Conservation (phyloP, 2,797 vertebrate species). For the Phalanger gymnotis region DNA sequence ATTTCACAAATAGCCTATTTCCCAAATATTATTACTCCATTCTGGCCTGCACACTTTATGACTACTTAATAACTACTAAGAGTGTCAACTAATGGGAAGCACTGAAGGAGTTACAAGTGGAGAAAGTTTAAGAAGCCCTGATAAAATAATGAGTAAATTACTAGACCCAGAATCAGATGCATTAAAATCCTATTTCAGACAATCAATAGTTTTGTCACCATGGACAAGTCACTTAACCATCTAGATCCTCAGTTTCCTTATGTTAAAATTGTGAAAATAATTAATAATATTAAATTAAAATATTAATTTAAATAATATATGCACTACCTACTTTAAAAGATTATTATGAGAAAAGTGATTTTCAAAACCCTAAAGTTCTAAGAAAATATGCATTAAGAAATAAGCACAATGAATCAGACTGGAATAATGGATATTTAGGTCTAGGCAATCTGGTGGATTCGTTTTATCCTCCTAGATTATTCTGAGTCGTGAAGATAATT, state of each 20-base stretch:
- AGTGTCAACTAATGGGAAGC: not conserved
- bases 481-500: not conserved
- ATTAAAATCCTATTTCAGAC: not conserved
- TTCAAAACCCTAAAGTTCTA: not conserved
- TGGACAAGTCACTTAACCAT: not conserved
- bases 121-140: too few relatives aligned
- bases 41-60: not conserved
- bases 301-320: too few relatives aligned
- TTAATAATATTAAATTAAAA: too few relatives aligned
- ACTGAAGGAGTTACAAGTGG: too few relatives aligned
- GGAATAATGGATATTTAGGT: not conserved
- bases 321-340: not conserved
- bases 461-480: not conserved
- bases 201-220: not conserved
- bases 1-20: not conserved
- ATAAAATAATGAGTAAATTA: not conserved
- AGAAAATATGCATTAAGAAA: not conserved
- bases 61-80: not conserved
- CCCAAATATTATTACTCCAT: not conserved
- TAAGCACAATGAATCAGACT: not conserved
- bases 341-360: not conserved
- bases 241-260: not conserved
- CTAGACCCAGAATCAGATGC: not conserved
- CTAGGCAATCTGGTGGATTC: not conserved
- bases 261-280: not conserved